phyloP scores from a whole-genome alignment of 2,113 vertebrate genomes.

The Glaucidium brasilianum region DNA sequence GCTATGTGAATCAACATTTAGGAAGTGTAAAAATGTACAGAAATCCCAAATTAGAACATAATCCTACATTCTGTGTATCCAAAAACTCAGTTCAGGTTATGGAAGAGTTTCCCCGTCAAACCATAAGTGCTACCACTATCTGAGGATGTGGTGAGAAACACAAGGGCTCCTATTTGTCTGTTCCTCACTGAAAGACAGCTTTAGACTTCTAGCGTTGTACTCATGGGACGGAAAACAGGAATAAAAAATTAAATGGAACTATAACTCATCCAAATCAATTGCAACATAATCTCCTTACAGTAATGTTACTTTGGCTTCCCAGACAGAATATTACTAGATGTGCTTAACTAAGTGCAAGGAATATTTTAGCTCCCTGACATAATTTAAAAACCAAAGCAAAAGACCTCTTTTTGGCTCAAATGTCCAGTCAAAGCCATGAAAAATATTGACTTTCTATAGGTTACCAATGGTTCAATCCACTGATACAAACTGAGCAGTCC shows the following conservation, averaged over 20 bases:
- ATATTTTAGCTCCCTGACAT: background rate
- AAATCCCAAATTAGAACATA: background rate
- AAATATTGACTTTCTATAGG: background rate
- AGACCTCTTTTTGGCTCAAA: background rate
- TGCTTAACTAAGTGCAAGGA: background rate
- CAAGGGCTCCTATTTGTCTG: background rate
- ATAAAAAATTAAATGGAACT: background rate
- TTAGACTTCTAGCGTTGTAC: background rate
- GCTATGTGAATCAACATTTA: background rate
- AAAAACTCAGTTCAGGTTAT: background rate
- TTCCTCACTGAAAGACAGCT: background rate
- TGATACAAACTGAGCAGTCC: background rate
- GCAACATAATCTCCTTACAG: background rate
- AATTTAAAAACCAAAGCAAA: background rate
- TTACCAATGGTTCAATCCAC: background rate
- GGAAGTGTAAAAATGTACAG: fast-evolving
- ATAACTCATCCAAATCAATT: background rate
- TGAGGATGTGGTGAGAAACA: background rate
- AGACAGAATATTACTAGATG: background rate
- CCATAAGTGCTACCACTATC: background rate
- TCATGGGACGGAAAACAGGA: background rate
- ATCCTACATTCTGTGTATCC: background rate
- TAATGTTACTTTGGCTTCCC: background rate
- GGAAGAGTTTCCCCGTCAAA: background rate
- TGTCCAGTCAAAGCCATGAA: background rate